Evolutionary conservation across 2,888 invertebrate genomes (phyloP).

Genomic region (Drosophila parthenogenetica): DNA sequence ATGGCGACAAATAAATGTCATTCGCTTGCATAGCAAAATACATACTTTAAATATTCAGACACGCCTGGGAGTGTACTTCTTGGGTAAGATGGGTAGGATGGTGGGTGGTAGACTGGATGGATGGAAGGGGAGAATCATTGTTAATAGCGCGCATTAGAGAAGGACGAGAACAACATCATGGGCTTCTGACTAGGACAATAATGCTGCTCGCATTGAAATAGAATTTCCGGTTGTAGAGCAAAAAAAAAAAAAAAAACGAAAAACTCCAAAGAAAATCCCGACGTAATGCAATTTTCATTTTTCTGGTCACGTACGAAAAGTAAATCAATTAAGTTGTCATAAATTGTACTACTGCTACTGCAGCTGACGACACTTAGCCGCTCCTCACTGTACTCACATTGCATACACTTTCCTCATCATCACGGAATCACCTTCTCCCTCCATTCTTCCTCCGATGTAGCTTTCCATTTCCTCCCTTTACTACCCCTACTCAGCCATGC

Average conservation of each 20-base stretch:
- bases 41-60: conserved; percentile 44
- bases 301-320: conserved; percentile 84
- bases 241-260: conserved; percentile 22
- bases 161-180: conserved; percentile 27
- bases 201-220: conserved; percentile 62
- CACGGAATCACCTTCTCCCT: not conserved
- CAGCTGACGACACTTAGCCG: conserved; percentile 59
- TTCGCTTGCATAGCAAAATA: conserved; percentile 4
- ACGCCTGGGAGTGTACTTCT: not conserved
- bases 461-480: not conserved
- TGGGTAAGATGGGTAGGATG: too few relatives aligned
- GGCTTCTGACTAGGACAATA: conserved; percentile 51
- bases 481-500: conserved; percentile 8
- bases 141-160: conserved; percentile 39
- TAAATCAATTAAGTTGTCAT: conserved; percentile 85
- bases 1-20: not conserved
- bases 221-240: conserved; percentile 65
- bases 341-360: conserved; percentile 77
- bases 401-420: conserved; percentile 40
- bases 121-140: conserved; percentile 8
- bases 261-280: conserved; percentile 70
- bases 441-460: not conserved
- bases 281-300: conserved; percentile 84
- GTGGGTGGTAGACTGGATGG: not conserved
- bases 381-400: conserved; percentile 35